A percentile compares a stretch with the other conserved stretches of the same genome.
Evolutionary conservation across 2,797 vertebrate species (phyloP).

Genomic region (Diplodus sargus): DNA sequence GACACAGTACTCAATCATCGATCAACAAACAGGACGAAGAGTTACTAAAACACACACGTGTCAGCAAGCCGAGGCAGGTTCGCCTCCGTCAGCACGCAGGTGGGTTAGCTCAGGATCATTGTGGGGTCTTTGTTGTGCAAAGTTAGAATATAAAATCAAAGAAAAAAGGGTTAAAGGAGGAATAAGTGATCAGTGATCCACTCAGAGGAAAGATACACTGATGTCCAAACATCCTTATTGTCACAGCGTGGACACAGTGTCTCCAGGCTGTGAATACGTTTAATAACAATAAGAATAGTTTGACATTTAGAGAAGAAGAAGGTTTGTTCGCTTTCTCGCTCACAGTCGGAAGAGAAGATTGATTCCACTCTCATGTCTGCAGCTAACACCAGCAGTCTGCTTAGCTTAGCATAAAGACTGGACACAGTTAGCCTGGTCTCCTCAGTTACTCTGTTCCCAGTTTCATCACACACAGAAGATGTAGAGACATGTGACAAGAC

Average conservation of each 20-base stretch:
- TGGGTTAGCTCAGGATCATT: not conserved
- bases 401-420: not conserved
- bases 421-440: not conserved
- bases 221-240: not conserved
- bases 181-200: not conserved
- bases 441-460: not conserved
- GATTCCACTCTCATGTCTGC: not conserved
- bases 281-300: not conserved
- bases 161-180: not conserved
- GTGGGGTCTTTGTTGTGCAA: not conserved
- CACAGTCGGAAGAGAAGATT: not conserved
- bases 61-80: conserved; percentile 15
- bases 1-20: not conserved
- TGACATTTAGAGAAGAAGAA: not conserved
- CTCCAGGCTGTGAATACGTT: too few species aligned
- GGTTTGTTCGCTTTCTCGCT: not conserved
- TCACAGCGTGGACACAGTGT: not conserved
- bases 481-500: too few species aligned
- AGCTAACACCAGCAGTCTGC: not conserved
- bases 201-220: not conserved
- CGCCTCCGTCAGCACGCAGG: not conserved
- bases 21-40: not conserved
- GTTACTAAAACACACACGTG: not conserved
- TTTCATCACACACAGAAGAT: not conserved
- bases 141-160: not conserved